Percentiles rank a stretch among this genome's conserved stretches.
Conservation (phyloP, 1,140 invertebrate species). For the Coboldia fuscipes region DNA sequence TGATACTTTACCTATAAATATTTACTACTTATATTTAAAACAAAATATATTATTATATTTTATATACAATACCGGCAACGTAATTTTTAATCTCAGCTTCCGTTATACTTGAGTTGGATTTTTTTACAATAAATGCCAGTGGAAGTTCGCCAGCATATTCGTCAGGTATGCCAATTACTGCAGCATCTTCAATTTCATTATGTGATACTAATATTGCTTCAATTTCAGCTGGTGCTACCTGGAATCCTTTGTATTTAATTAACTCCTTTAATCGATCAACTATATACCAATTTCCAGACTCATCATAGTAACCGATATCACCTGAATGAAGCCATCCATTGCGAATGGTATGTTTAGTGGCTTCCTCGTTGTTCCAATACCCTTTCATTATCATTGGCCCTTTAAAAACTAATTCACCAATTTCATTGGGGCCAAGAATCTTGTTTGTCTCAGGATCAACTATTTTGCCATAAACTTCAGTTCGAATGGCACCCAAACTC, state of each 20-base stretch:
- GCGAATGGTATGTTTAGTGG: slow-evolving; percentile 41
- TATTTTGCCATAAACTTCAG: background rate
- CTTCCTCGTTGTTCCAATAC: slow-evolving; percentile 54
- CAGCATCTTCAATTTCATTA: slow-evolving; percentile 40
- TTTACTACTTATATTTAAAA: no score
- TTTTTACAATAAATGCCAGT: slow-evolving; percentile 30
- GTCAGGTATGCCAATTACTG: slow-evolving; percentile 50
- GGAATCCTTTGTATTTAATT: slow-evolving; percentile 40
- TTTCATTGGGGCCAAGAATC: slow-evolving; percentile 13
- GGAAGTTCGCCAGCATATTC: slow-evolving; percentile 39
- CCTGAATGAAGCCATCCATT: slow-evolving; percentile 42
- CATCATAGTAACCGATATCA: slow-evolving; percentile 46
- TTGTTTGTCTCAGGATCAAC: slow-evolving; percentile 27
- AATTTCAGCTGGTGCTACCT: slow-evolving; percentile 59
- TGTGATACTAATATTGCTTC: slow-evolving; percentile 45
- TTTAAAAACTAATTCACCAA: slow-evolving; percentile 43
- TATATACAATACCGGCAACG: slow-evolving; percentile 25
- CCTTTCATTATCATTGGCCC: slow-evolving; percentile 50
- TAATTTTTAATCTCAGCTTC: slow-evolving; percentile 23
- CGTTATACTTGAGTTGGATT: slow-evolving; percentile 16
- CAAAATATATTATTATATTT: no score
- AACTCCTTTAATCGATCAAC: slow-evolving; percentile 63
- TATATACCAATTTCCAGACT: slow-evolving; percentile 38
- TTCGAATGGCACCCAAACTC: slow-evolving; percentile 5
- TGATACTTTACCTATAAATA: no score